Conservation (phyloP, 2,797 vertebrate genomes). For the Pitangus sulphuratus region DNA sequence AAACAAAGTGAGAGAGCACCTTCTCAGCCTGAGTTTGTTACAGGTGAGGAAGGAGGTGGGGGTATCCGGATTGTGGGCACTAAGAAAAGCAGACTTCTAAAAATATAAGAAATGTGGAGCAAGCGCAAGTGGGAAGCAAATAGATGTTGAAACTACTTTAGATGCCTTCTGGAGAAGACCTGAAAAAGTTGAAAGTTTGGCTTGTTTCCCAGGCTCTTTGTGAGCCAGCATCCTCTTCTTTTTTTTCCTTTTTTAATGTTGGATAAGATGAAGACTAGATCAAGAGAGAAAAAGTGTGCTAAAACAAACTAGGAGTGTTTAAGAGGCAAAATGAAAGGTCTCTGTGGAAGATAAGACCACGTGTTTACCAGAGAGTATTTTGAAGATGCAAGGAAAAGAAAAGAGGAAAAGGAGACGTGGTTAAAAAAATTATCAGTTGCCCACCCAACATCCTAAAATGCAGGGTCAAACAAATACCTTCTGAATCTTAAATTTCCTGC, state of each 20-base stretch:
- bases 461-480: background rate
- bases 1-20: background rate
- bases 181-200: background rate
- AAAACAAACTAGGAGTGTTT: background rate
- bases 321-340: background rate
- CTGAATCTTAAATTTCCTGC: background rate
- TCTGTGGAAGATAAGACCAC: background rate
- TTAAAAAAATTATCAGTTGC: background rate
- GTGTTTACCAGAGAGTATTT: background rate
- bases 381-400: background rate
- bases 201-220: background rate
- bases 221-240: background rate
- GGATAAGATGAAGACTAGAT: background rate
- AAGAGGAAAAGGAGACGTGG: background rate
- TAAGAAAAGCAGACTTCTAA: background rate
- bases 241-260: too few relatives aligned
- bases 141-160: background rate
- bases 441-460: background rate
- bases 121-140: background rate
- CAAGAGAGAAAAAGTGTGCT: background rate
- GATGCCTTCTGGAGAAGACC: slow-evolving; percentile 43
- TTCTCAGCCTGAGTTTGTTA: background rate
- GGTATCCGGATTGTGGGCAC: background rate
- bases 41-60: background rate
- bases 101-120: background rate